Evolutionary conservation across 2,888 invertebrate genomes (phyloP).

Genomic region (Craniophora ligustri): DNA sequence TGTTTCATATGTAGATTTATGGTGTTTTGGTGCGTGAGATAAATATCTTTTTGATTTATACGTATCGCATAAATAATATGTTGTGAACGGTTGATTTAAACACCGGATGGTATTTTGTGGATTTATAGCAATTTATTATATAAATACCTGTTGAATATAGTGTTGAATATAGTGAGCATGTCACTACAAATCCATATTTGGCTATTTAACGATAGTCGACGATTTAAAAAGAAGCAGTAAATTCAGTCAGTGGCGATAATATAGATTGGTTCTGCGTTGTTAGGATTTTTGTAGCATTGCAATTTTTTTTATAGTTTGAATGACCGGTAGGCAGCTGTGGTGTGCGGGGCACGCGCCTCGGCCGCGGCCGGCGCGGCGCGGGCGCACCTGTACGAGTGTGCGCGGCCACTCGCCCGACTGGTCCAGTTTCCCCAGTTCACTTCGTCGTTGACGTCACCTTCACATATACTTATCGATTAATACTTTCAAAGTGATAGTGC

Average conservation of each 20-base stretch:
- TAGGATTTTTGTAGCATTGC: slow-evolving; percentile 19
- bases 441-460: slow-evolving; percentile 57
- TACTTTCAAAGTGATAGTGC: slow-evolving; percentile 54
- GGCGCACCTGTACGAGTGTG: slow-evolving; percentile 65
- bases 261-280: slow-evolving; percentile 18
- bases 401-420: slow-evolving; percentile 59
- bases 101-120: slow-evolving; percentile 36
- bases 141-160: slow-evolving; percentile 28
- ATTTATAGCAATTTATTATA: slow-evolving; percentile 23
- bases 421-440: slow-evolving; percentile 55
- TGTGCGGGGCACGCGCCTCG: slow-evolving; percentile 60
- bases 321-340: slow-evolving; percentile 51
- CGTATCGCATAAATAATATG: slow-evolving; percentile 38
- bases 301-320: slow-evolving; percentile 54
- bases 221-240: background rate
- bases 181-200: slow-evolving; percentile 28
- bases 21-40: slow-evolving; percentile 40
- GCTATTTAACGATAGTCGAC: background rate
- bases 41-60: slow-evolving; percentile 40
- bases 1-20: slow-evolving; percentile 38
- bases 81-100: slow-evolving; percentile 28
- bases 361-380: slow-evolving; percentile 23
- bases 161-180: too few relatives aligned
- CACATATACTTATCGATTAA: slow-evolving; percentile 40
- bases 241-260: slow-evolving; percentile 3